Percentiles rank a stretch among this genome's conserved stretches.
phyloP scores from a whole-genome alignment of 2,113 vertebrate species.

The Petrocephalus microphthalmus region DNA sequence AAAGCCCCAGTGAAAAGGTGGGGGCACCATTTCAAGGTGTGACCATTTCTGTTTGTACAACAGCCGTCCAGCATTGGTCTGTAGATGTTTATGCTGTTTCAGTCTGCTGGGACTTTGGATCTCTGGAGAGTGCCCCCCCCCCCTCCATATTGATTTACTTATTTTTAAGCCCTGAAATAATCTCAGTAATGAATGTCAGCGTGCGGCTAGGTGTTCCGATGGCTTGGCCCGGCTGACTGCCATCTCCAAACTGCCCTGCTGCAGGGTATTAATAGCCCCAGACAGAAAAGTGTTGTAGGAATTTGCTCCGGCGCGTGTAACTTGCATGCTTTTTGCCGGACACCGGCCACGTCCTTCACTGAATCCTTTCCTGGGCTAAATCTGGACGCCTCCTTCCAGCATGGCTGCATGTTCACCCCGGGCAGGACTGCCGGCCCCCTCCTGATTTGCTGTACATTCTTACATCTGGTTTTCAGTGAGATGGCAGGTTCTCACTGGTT shows the following conservation, averaged over 20 bases:
- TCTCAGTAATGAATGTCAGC: conserved; percentile 15
- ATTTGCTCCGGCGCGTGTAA: neutral
- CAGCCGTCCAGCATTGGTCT: neutral
- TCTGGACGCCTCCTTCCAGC: neutral
- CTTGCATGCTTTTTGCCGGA: neutral
- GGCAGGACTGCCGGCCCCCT: neutral
- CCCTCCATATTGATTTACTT: neutral
- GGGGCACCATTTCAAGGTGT: neutral
- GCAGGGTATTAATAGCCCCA: neutral
- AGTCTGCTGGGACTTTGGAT: neutral
- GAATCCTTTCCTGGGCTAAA: neutral
- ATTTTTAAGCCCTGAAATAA: conserved; percentile 1
- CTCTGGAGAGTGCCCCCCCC: neutral
- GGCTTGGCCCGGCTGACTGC: neutral
- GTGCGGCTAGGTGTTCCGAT: neutral
- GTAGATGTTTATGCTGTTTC: neutral
- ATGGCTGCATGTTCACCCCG: neutral
- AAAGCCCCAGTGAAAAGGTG: neutral
- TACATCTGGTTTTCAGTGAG: neutral
- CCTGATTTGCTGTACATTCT: neutral
- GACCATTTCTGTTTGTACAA: neutral
- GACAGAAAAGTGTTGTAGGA: neutral
- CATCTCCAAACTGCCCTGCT: neutral
- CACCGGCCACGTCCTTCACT: neutral
- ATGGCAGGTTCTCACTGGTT: neutral